Evolutionary conservation across 2,888 invertebrate species (phyloP), one percentile per base, ranked within the genome.

Genomic region (Scaptomyza parva): DNA sequence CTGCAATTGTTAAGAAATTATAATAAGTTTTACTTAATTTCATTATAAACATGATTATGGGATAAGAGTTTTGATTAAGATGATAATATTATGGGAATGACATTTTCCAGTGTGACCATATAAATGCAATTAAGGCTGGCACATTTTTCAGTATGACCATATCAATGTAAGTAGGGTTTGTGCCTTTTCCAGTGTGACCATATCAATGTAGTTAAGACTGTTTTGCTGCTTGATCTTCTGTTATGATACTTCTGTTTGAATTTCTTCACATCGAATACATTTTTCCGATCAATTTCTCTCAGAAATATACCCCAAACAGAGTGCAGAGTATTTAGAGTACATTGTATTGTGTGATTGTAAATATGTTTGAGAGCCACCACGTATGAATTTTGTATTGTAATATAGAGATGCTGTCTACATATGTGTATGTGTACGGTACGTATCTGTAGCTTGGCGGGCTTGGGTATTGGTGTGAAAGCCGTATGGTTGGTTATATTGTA

Each of bases 401-500:
- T 72, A 67, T 66, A 67, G 78, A 67, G 78, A 73, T 44, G 78
- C 39, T 62, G 68, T 41, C 17, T 37, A 37, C 4, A 17, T 17
- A 17, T 41, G 9, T 6, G 6, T 35, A n/a, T n/a, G n/a, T n/a
- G n/a, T n/a, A n/a, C n/a, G n/a, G 11, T 28, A 11, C 11, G 11
- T 28, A 12, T 63, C 53, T 65, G 73, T 60, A 53, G 73, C 33
- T 28, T 35, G 37, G 37, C 20, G 40, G 53, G 44, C 30, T 7
- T 44, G 70, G 40, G 40, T n/a, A 12, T 39, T 24, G 67, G 20
- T 50, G 58, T 28, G 12, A 12, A 20, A 17, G 53, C 50, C 43
- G 57, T 44, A 20, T 64, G 61, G 54, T 51, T 75, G 86, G 86
- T 51, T 69, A 68, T 78, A 79, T 88, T 88, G 80, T 82, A 88